A percentile compares a stretch with the other conserved stretches of the same genome.
phyloP scores from a whole-genome alignment of 1,140 invertebrate species.

The Rhyacophila brunnea region DNA sequence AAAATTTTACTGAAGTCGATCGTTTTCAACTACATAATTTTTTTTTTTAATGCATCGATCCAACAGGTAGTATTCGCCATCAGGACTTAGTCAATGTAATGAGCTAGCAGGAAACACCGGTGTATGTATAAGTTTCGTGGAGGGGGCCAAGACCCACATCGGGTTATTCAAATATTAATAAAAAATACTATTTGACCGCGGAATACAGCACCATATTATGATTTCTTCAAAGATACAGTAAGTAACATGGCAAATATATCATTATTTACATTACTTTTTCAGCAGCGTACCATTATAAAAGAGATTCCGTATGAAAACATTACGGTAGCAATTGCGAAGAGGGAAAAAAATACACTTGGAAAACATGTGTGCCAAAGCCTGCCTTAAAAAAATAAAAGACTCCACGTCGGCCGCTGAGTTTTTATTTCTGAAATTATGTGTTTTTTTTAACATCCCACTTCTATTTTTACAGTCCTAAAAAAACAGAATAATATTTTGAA shows the following conservation, averaged over 20 bases:
- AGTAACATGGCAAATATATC: neutral
- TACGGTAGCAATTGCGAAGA: constrained; percentile 11
- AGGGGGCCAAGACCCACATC: no score
- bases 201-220: no score
- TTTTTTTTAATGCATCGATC: no score
- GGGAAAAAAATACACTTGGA: constrained; percentile 30
- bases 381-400: constrained; percentile 32
- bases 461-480: constrained; percentile 36
- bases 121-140: no score
- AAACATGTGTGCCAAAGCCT: constrained; percentile 32
- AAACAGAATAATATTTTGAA: constrained; percentile 36
- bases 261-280: constrained; percentile 13
- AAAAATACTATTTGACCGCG: no score
- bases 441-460: constrained; percentile 33
- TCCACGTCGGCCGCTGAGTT: constrained; percentile 18
- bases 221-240: neutral
- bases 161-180: no score
- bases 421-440: constrained; percentile 34
- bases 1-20: no score
- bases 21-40: no score
- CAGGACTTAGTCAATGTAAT: no score
- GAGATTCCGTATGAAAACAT: constrained; percentile 28
- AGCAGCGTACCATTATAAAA: neutral
- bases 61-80: no score
- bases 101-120: no score